Evolutionary conservation across 2,113 vertebrate genomes (phyloP), one percentile per base, ranked within the genome.

Genomic region (Brienomyrus longianalis): DNA sequence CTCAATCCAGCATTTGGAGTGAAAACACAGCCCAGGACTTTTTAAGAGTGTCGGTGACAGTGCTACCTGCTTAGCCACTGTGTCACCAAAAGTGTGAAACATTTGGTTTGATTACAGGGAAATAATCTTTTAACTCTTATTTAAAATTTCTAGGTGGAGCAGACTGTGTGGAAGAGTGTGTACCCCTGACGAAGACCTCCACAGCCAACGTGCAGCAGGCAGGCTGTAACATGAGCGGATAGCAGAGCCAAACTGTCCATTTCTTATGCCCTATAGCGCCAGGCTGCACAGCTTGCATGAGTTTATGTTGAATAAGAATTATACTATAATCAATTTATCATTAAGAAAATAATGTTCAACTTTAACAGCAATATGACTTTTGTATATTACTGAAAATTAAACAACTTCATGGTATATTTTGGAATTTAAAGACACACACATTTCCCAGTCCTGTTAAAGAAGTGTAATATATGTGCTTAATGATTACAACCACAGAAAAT

Each of bases 101-200:
- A 19, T 19, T 84, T 84, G 80, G 80, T 84, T 48, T 47, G 19
- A n/a, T 47, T 10, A 45, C 6, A 84, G 45, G 45, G 21, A 43
- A n/a, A 45, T 83, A 11, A 48, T 84, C 8, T 45, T 48, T 45
- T 31, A 31, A 66, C 47, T 45, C 39, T n/a, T 83, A 3, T 90
- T 87, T 47, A 47, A 11, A 91, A 88, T 91, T 91, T 74, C n/a
- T 90, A 96, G 95, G 90, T 90, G 89, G 94, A 4, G 10, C 84
- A 31, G 91, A 90, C 90, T 91, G 85, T 45, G 15, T 27, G 86
- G 95, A 96, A 13, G 95, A 96, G 92, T 93, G 90, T 19, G 93
- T 96, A 43, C 95, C 95, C 48, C 90, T 96, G 89, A 94, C 93
- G 91, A 93, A n/a, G 11, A 88, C 5, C 52, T 77, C 89, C n/a